A percentile compares a stretch with the other conserved stretches of the same genome.
phyloP scores from a whole-genome alignment of 2,113 vertebrate species.

The Diadophis punctatus region DNA sequence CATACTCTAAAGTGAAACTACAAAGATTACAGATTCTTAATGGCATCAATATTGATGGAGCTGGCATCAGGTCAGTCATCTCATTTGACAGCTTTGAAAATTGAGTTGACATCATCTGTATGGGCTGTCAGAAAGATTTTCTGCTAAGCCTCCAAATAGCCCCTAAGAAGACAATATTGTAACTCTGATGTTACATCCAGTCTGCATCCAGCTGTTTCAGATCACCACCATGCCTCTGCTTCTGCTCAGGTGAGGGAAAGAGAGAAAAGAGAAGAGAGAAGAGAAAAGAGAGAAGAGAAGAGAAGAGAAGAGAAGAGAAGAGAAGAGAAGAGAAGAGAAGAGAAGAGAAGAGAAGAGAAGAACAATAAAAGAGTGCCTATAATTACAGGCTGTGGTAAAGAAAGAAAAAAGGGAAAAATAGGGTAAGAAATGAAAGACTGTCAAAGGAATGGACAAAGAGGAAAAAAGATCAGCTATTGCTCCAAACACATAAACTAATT shows the following conservation, averaged over 20 bases:
- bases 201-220: not conserved
- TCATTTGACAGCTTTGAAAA: not conserved
- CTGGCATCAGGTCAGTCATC: not conserved
- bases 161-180: not conserved
- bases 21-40: not conserved
- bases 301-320: not conserved
- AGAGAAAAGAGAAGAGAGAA: not conserved
- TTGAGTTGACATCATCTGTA: not conserved
- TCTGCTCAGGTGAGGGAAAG: not conserved
- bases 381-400: not conserved
- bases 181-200: not conserved
- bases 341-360: not conserved
- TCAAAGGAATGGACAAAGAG: not conserved
- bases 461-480: not conserved
- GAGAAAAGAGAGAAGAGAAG: too few species aligned
- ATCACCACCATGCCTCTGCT: not conserved
- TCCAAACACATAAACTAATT: not conserved
- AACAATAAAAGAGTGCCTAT: not conserved
- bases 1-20: not conserved
- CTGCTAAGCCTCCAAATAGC: not conserved
- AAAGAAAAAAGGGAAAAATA: not conserved
- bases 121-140: slow-evolving; percentile 3
- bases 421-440: not conserved
- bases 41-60: not conserved
- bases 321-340: not conserved